A percentile compares a stretch with the other conserved stretches of the same genome.
Evolutionary conservation across 2,888 invertebrate species (phyloP).

Genomic region (Geotrupes spiniger): DNA sequence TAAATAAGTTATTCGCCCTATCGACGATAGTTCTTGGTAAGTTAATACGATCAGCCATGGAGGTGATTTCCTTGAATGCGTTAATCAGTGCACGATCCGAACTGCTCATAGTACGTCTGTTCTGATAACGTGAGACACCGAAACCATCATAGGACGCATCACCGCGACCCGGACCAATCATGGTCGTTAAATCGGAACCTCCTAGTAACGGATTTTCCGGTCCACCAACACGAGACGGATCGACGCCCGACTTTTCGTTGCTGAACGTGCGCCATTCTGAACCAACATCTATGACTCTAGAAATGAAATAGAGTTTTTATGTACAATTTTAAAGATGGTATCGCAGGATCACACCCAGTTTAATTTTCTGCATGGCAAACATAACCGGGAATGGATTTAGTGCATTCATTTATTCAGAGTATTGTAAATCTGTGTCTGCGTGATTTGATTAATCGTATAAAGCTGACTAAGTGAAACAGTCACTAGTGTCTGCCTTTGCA

Average conservation of each 20-base stretch:
- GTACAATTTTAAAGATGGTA: constrained; percentile 5
- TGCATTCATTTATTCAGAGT: no score
- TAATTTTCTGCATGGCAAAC: no score
- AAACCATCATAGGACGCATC: constrained; percentile 88
- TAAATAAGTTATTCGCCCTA: constrained; percentile 93
- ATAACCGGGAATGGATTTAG: no score
- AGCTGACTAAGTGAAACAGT: no score
- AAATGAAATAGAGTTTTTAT: constrained; percentile 12
- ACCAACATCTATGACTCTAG: constrained; percentile 98
- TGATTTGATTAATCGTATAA: no score
- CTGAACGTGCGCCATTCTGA: constrained; percentile 99
- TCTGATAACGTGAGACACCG: constrained; percentile 75
- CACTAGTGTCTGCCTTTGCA: no score
- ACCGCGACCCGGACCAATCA: constrained; percentile 74
- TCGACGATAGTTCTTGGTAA: constrained; percentile 96
- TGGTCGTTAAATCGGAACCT: constrained; percentile 94
- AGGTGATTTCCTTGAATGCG: constrained; percentile 94
- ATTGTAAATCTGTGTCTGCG: no score
- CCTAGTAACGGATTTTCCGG: constrained; percentile 96
- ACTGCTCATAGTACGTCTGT: constrained; percentile 81
- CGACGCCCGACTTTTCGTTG: constrained; percentile 94
- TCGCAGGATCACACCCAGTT: no score
- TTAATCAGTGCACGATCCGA: constrained; percentile 93
- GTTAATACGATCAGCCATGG: constrained; percentile 98
- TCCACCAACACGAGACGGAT: constrained; percentile 99